These are phyloP conservation scores for Motacilla alba DNA, from an alignment of 2,113 vertebrate species.

Conservation along the genomic window DNA sequence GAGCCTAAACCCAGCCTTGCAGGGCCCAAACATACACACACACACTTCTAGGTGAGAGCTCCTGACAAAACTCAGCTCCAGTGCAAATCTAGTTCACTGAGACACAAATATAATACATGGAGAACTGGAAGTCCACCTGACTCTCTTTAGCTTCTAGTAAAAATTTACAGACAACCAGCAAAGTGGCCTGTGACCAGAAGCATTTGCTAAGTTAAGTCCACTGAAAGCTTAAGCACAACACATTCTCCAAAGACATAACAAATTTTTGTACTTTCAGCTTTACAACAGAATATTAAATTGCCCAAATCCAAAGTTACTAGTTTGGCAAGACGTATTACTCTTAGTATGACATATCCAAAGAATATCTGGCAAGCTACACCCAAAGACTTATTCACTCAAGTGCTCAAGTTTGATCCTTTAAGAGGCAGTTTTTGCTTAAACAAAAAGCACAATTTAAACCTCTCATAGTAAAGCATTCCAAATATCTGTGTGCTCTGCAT, in stretches of 20 bases:
- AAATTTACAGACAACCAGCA: background rate
- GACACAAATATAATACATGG: background rate
- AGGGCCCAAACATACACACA: background rate
- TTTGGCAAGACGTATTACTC: background rate
- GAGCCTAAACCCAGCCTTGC: background rate
- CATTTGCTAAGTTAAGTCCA: background rate
- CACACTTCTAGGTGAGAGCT: background rate
- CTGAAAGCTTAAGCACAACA: background rate
- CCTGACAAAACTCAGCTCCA: background rate
- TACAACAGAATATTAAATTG: background rate
- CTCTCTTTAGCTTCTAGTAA: background rate
- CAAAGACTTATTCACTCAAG: background rate
- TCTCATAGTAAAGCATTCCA: background rate
- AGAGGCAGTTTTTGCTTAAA: background rate
- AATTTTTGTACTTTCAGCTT: background rate
- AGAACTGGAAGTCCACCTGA: background rate
- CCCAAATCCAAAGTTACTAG: background rate
- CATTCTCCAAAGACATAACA: background rate
- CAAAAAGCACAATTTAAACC: background rate
- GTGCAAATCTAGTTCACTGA: background rate
- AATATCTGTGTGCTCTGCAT: background rate
- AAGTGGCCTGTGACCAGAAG: background rate
- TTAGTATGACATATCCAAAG: background rate
- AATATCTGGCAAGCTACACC: background rate
- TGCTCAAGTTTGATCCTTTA: background rate